These are phyloP conservation scores for Halcyon badia DNA, from an alignment of 2,797 vertebrate genomes.

Conservation along the genomic window DNA sequence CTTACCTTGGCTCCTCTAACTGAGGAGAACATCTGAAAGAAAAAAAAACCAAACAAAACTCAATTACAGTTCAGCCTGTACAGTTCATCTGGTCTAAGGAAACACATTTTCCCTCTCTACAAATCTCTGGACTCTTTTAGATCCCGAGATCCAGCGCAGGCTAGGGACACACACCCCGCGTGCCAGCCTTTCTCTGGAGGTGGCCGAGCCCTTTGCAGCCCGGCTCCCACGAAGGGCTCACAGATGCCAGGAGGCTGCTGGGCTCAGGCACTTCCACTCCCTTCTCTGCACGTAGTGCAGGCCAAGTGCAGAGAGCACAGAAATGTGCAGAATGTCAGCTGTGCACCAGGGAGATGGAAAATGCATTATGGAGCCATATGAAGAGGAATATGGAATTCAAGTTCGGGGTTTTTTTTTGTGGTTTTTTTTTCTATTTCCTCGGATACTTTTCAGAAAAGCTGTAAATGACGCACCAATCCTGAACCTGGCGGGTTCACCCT, in stretches of 20 bases:
- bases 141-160: background rate
- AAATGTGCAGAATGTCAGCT: constrained; percentile 48
- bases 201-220: background rate
- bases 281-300: background rate
- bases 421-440: background rate
- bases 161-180: rapidly evolving
- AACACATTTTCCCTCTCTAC: background rate
- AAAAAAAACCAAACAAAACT: rapidly evolving
- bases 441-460: background rate
- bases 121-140: background rate
- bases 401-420: background rate
- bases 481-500: background rate
- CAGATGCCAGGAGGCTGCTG: background rate
- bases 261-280: background rate
- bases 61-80: background rate
- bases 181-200: background rate
- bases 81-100: background rate
- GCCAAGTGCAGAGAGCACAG: background rate
- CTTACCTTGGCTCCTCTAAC: background rate
- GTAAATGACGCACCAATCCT: background rate
- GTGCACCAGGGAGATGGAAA: constrained; percentile 30
- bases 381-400: constrained; percentile 23
- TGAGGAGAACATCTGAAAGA: background rate
- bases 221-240: rapidly evolving
- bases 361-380: background rate